Percentiles rank a stretch among this genome's conserved stretches.
phyloP scores from a whole-genome alignment of 2,888 invertebrate genomes.

The Lasius fuliginosus region DNA sequence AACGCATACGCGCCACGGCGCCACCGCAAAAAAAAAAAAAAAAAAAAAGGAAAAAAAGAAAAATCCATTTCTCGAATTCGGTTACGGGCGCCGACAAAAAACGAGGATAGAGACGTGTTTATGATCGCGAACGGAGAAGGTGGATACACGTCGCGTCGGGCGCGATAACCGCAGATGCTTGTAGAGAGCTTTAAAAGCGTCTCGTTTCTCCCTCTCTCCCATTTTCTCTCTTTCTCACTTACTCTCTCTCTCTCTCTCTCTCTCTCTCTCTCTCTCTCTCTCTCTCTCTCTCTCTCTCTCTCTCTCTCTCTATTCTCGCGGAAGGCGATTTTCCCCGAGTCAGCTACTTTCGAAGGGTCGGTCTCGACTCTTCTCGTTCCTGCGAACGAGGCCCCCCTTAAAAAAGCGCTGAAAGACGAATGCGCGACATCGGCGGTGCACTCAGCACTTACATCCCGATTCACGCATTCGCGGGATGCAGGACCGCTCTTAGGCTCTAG shows the following conservation, averaged over 20 bases:
- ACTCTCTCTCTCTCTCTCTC: not conserved
- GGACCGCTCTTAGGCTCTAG: not conserved
- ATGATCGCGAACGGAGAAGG: conserved; percentile 45
- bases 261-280: not conserved
- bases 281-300: not conserved
- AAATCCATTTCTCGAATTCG: conserved; percentile 49
- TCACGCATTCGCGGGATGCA: conserved; percentile 61
- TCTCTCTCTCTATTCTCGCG: conserved; percentile 2
- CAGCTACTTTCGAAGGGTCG: conserved; percentile 45
- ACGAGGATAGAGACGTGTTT: conserved; percentile 43
- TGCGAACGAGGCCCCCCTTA: conserved; percentile 36
- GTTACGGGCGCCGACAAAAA: conserved; percentile 48
- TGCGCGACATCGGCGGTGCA: conserved; percentile 83
- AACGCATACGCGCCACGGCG: conserved; percentile 14
- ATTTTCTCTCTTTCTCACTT: not conserved
- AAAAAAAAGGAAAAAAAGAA: not conserved
- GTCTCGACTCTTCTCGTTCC: conserved; percentile 34
- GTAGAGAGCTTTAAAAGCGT: conserved; percentile 53
- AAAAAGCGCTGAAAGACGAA: conserved; percentile 81
- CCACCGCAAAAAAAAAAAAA: conserved; percentile 38
- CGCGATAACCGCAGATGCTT: conserved; percentile 52
- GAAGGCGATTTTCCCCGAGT: conserved; percentile 44
- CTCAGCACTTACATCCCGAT: conserved; percentile 81
- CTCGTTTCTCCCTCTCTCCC: conserved; percentile 19
- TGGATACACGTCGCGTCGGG: conserved; percentile 25